These are phyloP conservation scores for Pterobdella sp. DNA, from an alignment of 2,888 invertebrate genomes.

Conservation along the genomic window DNA sequence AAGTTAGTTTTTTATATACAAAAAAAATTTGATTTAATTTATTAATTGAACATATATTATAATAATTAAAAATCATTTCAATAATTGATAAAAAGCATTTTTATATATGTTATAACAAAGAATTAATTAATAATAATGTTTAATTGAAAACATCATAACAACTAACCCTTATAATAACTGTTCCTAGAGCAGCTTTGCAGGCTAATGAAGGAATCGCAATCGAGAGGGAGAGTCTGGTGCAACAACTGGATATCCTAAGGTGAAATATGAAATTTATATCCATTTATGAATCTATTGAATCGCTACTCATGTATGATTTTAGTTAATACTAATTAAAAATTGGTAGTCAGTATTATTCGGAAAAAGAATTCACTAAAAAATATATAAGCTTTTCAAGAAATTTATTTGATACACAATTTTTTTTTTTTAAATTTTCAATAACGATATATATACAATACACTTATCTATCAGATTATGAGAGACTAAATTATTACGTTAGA, in stretches of 20 bases:
- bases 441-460: too few relatives aligned
- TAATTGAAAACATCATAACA: not conserved
- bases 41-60: too few relatives aligned
- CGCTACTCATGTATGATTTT: slow-evolving; percentile 1
- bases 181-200: slow-evolving; percentile 49
- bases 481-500: too few relatives aligned
- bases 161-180: not conserved
- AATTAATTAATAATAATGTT: not conserved
- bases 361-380: not conserved
- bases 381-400: too few relatives aligned
- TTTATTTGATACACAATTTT: too few relatives aligned
- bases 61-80: not conserved
- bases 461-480: too few relatives aligned
- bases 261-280: slow-evolving; percentile 37
- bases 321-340: not conserved
- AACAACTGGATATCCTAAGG: slow-evolving; percentile 52
- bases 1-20: too few relatives aligned
- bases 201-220: slow-evolving; percentile 52
- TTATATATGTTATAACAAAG: not conserved
- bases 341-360: not conserved
- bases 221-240: slow-evolving; percentile 53
- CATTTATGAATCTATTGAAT: not conserved
- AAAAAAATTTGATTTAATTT: too few relatives aligned
- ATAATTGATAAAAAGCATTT: not conserved
- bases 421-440: too few relatives aligned